Conservation (phyloP, 2,888 invertebrate species). For the Tineola bisselliella region DNA sequence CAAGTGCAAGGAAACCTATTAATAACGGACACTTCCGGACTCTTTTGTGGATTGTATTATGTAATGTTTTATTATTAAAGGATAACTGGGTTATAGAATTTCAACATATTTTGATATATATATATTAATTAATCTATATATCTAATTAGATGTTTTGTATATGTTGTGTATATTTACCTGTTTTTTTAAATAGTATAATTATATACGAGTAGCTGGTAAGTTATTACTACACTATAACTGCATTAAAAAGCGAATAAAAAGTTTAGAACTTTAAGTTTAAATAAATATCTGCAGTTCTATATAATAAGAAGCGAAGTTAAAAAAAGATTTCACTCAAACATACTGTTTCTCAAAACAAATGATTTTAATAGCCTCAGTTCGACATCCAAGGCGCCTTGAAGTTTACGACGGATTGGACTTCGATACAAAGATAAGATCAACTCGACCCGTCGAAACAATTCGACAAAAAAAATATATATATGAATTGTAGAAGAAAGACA, state of each 20-base stretch:
- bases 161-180: no score
- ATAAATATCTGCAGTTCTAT: background rate
- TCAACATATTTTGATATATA: no score
- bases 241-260: background rate
- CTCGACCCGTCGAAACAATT: constrained; percentile 8
- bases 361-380: constrained; percentile 13
- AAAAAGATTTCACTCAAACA: background rate
- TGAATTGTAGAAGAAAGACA: constrained; percentile 12
- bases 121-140: no score
- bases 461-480: constrained; percentile 9
- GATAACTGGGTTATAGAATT: no score
- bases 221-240: no score
- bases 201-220: no score
- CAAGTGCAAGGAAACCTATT: constrained; percentile 28
- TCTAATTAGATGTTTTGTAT: no score
- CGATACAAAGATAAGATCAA: constrained; percentile 15
- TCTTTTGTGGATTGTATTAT: background rate
- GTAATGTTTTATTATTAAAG: background rate
- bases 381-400: constrained; percentile 14
- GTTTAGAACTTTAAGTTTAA: background rate
- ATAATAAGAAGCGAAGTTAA: background rate
- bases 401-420: constrained; percentile 15
- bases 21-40: constrained; percentile 10
- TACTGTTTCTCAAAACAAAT: constrained; percentile 13
- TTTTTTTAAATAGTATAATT: no score